phyloP scores from a whole-genome alignment of 2,888 invertebrate genomes.

The Timema podura region DNA sequence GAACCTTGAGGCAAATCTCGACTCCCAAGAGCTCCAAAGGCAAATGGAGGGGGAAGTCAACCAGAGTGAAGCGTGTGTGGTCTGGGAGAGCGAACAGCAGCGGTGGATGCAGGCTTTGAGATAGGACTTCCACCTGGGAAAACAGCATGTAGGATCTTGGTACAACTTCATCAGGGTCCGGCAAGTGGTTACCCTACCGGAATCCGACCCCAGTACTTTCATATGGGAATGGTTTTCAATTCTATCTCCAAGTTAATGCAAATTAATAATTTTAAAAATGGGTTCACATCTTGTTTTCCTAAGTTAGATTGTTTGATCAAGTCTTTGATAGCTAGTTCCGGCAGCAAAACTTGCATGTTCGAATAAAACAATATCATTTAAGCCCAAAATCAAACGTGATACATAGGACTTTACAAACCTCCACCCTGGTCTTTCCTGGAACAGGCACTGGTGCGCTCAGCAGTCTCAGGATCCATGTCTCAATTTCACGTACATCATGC shows the following conservation, averaged over 20 bases:
- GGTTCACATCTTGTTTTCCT: no score
- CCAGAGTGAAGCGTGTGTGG: slow-evolving; percentile 92
- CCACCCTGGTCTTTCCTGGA: slow-evolving; percentile 88
- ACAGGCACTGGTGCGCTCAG: slow-evolving; percentile 97
- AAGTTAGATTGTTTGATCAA: no score
- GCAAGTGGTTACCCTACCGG: no score
- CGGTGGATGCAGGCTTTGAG: slow-evolving; percentile 73
- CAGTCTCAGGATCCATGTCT: slow-evolving; percentile 96
- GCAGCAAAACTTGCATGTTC: neutral
- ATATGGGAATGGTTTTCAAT: no score
- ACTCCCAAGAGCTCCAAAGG: slow-evolving; percentile 96
- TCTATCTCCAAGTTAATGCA: no score
- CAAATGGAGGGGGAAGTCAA: slow-evolving; percentile 97
- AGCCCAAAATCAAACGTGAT: neutral
- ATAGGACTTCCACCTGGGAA: slow-evolving; percentile 72
- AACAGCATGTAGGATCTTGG: no score
- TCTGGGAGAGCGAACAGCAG: slow-evolving; percentile 94
- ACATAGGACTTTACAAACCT: slow-evolving; percentile 42
- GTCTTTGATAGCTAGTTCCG: neutral
- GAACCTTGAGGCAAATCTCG: slow-evolving; percentile 93
- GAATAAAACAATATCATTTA: neutral
- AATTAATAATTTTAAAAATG: no score
- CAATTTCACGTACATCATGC: slow-evolving; percentile 96
- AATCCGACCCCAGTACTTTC: no score
- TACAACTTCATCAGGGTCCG: no score